phyloP scores from a whole-genome alignment of 2,888 invertebrate species.

The Actias luna region DNA sequence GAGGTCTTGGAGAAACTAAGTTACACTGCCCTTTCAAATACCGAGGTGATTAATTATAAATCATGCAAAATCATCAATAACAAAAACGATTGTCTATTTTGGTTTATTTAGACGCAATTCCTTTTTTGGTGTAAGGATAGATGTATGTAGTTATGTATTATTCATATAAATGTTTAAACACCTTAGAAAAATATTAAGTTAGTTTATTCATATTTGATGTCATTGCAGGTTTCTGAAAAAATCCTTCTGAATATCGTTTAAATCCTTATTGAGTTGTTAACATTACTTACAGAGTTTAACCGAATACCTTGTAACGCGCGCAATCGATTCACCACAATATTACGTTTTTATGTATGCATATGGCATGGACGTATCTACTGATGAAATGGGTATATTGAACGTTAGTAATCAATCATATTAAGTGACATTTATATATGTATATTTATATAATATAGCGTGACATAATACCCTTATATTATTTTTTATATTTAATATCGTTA shows the following conservation, averaged over 20 bases:
- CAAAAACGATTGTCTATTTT: neutral
- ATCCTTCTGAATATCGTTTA: too few relatives aligned
- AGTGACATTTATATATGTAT: too few relatives aligned
- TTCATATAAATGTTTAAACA: too few relatives aligned
- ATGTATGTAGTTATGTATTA: too few relatives aligned
- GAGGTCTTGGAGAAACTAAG: constrained; percentile 39
- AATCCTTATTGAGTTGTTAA: too few relatives aligned
- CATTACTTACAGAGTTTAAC: constrained; percentile 49
- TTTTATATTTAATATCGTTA: too few relatives aligned
- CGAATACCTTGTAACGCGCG: constrained; percentile 61
- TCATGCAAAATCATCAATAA: neutral
- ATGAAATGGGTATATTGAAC: constrained; percentile 27
- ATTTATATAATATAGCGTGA: too few relatives aligned
- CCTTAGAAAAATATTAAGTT: too few relatives aligned
- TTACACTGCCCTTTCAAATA: constrained; percentile 50
- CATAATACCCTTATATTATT: too few relatives aligned
- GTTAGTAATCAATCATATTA: constrained; percentile 33
- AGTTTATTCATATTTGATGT: too few relatives aligned
- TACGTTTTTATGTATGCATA: constrained; percentile 66
- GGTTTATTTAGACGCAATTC: neutral
- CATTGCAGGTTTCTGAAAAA: too few relatives aligned
- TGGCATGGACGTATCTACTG: constrained; percentile 51
- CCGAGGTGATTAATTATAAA: constrained; percentile 40
- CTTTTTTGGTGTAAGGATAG: neutral
- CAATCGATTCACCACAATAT: constrained; percentile 64